A percentile compares a stretch with the other conserved stretches of the same genome.
Evolutionary conservation across 2,888 invertebrate species (phyloP).

Genomic region (Pollenia amentaria): DNA sequence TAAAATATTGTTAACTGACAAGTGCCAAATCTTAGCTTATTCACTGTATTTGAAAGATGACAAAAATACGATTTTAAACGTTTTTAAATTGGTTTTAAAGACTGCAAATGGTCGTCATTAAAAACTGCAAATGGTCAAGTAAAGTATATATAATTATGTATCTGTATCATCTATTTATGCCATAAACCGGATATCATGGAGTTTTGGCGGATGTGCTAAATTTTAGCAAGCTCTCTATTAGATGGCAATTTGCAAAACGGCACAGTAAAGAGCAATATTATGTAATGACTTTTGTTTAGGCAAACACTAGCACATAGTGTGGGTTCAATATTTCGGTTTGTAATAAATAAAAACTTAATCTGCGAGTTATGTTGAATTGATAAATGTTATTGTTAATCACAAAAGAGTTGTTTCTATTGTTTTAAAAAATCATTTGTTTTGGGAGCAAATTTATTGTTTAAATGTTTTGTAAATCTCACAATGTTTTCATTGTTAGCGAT

Average conservation of each 20-base stretch:
- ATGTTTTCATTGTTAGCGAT: too few relatives aligned
- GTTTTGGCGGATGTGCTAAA: slow-evolving; percentile 37
- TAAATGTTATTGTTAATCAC: neutral
- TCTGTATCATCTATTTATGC: slow-evolving; percentile 18
- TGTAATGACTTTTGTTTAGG: neutral
- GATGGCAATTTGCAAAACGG: slow-evolving; percentile 5
- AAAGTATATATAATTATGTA: neutral
- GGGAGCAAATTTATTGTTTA: neutral
- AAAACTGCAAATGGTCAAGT: neutral
- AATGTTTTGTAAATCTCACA: too few relatives aligned
- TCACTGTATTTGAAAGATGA: too few relatives aligned
- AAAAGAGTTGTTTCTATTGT: neutral
- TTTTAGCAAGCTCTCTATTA: slow-evolving; percentile 16
- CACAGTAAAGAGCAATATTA: slow-evolving; percentile 29
- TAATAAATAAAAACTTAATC: neutral
- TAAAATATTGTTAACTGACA: too few relatives aligned
- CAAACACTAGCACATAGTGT: neutral
- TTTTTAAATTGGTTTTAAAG: neutral
- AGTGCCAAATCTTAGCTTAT: too few relatives aligned
- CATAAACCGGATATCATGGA: slow-evolving; percentile 44
- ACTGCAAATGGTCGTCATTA: neutral
- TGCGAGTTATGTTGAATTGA: too few relatives aligned
- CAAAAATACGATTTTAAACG: too few relatives aligned
- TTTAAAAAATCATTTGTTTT: neutral
- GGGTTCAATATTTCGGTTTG: slow-evolving; percentile 1